Evolutionary conservation across 2,888 invertebrate species (phyloP), one percentile per base, ranked within the genome.

Genomic region (Rhamnusium bicolor): DNA sequence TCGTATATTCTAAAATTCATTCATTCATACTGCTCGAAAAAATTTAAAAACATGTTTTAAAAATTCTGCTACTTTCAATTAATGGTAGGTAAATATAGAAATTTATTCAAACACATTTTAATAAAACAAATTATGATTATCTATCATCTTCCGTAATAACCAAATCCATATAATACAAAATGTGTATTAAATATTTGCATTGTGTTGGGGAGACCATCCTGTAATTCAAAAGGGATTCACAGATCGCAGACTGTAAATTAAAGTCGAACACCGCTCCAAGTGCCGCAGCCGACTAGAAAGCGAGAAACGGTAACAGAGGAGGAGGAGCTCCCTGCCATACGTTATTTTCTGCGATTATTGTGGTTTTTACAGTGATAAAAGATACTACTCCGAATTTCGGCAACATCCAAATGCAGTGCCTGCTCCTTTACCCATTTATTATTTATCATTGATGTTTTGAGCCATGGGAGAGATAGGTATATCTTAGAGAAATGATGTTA

Each of bases 271-370:
- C 74, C 79, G 77, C 69, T 72, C 71, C 73, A 74, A 77, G 78
- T 79, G 77, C 73, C 78, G 73, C 8, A 72, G 61, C 69, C 67
- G 74, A 76, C 73, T 61, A 46, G 60, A 66, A 72, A 69, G 72
- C 71, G 65, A 72, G 69, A 77, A 74, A 71, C 61, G 74, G 72
- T 81, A 80, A 80, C 79, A 66, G 76, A 75, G 72, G 62, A 75
- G 79, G 80, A 72, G 81, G 80, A 78, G 79, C 76, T 29, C 70
- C 54, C 71, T 62, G 74, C 80, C 79, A 80, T 80, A 81, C 73
- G 77, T 81, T 81, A 81, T 81, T 81, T 79, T 62, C 75, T 70
- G 78, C 80, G 80, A 81, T 81, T 80, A 81, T 81, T 81, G 78
- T 77, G 81, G 79, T 80, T 80, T 81, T 81, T 80, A 75, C 78